phyloP scores from a whole-genome alignment of 2,797 vertebrate species.

The Enteromius thamalakanensis region DNA sequence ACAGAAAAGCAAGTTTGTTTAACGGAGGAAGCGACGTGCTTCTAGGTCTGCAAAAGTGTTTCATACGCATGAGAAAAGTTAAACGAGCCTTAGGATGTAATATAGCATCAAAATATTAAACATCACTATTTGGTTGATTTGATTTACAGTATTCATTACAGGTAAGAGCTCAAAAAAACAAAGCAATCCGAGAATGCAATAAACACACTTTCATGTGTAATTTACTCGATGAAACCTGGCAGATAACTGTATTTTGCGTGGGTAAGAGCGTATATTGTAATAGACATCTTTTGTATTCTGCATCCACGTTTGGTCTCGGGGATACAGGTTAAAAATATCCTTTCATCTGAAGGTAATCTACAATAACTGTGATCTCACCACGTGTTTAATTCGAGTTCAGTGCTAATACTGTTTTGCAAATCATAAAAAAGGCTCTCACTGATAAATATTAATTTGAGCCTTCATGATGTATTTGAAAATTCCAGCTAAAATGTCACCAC shows the following conservation, averaged over 20 bases:
- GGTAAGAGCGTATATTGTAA: slow-evolving; percentile 25
- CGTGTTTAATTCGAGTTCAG: slow-evolving; percentile 84
- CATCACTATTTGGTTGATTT: slow-evolving; percentile 78
- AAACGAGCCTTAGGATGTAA: slow-evolving; percentile 18
- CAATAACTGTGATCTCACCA: slow-evolving; percentile 66
- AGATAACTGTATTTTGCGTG: slow-evolving; percentile 57
- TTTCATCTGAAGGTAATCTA: slow-evolving; percentile 60
- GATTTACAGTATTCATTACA: slow-evolving; percentile 73
- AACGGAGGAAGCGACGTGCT: slow-evolving; percentile 10
- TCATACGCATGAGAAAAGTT: slow-evolving; percentile 5
- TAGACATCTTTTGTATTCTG: slow-evolving; percentile 35
- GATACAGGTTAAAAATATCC: slow-evolving; percentile 50
- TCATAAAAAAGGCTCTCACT: slow-evolving; percentile 98
- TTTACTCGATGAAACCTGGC: slow-evolving; percentile 49
- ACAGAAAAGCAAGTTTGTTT: slow-evolving; percentile 71
- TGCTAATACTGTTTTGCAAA: slow-evolving; percentile 99
- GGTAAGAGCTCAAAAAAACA: slow-evolving; percentile 47
- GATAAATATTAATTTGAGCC: slow-evolving; percentile 99
- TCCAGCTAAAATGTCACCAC: slow-evolving; percentile 99
- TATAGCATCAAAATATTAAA: slow-evolving; percentile 67
- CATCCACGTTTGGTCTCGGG: not conserved
- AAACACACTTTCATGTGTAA: slow-evolving; percentile 44
- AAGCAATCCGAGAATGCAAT: slow-evolving; percentile 44
- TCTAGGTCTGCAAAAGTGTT: not conserved
- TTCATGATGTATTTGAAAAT: slow-evolving; percentile 99